A percentile compares a stretch with the other conserved stretches of the same genome.
Conservation (phyloP, 2,888 invertebrate species). For the Lycocerus yunnanus region DNA sequence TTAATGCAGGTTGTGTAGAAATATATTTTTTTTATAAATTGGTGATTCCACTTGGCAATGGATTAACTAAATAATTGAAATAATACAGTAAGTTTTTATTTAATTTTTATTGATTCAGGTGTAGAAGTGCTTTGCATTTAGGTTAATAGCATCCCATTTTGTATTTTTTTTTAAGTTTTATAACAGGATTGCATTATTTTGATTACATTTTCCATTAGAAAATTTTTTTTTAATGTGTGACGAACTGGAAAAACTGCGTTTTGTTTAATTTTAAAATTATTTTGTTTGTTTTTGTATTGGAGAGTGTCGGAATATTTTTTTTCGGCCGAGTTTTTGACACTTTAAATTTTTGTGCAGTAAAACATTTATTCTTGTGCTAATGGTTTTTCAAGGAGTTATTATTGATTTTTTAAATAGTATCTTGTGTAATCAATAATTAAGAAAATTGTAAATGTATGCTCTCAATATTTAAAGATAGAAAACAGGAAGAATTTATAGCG, state of each 20-base stretch:
- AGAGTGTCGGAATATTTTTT: not conserved
- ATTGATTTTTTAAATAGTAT: not conserved
- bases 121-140: not conserved
- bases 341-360: not conserved
- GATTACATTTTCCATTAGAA: not conserved
- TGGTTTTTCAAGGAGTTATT: not conserved
- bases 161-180: not conserved
- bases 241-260: not conserved
- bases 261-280: not conserved
- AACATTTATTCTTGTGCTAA: not conserved
- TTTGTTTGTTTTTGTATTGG: not conserved
- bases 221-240: not conserved
- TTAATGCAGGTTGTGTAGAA: not conserved
- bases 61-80: not conserved
- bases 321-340: not conserved
- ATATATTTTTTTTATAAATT: not conserved
- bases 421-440: not conserved
- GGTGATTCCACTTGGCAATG: not conserved
- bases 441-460: not conserved
- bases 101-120: not conserved
- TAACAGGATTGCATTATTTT: not conserved
- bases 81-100: not conserved
- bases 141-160: not conserved
- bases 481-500: constrained; percentile 1
- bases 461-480: not conserved